Evolutionary conservation across 2,113 vertebrate genomes (phyloP).

Genomic region (Heloderma charlesbogerti): DNA sequence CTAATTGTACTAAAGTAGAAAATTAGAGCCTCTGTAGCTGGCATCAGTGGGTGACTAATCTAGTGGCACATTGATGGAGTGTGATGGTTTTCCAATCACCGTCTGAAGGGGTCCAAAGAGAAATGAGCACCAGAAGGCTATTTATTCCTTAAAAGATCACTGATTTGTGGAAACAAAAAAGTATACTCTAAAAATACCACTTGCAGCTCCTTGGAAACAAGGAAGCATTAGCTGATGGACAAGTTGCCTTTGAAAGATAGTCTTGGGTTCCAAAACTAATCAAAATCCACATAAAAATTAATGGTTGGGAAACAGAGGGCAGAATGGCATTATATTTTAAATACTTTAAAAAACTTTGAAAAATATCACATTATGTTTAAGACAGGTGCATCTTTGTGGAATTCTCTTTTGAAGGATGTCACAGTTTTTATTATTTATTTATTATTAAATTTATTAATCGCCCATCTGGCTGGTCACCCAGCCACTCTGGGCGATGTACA

Average conservation of each 20-base stretch:
- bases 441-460: no score
- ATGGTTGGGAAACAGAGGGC: not conserved
- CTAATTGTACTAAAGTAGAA: not conserved
- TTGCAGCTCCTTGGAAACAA: not conserved
- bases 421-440: no score
- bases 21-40: not conserved
- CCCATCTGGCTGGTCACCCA: no score
- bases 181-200: not conserved
- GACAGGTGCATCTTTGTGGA: rapidly evolving
- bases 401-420: not conserved
- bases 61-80: rapidly evolving
- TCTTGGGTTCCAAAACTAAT: not conserved
- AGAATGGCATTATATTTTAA: not conserved
- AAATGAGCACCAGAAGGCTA: constrained; percentile 18
- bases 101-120: constrained; percentile 22
- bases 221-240: not conserved
- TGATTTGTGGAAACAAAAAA: constrained; percentile 17
- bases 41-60: not conserved
- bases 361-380: not conserved
- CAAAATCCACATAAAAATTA: constrained; percentile 11
- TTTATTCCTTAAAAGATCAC: constrained; percentile 22
- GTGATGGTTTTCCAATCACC: not conserved
- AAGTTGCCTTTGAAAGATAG: constrained; percentile 29
- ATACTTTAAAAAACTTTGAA: not conserved
- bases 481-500: no score